These are phyloP conservation scores for Canis aureus DNA, from an alignment of 2,113 vertebrate species.

Conservation along the genomic window DNA sequence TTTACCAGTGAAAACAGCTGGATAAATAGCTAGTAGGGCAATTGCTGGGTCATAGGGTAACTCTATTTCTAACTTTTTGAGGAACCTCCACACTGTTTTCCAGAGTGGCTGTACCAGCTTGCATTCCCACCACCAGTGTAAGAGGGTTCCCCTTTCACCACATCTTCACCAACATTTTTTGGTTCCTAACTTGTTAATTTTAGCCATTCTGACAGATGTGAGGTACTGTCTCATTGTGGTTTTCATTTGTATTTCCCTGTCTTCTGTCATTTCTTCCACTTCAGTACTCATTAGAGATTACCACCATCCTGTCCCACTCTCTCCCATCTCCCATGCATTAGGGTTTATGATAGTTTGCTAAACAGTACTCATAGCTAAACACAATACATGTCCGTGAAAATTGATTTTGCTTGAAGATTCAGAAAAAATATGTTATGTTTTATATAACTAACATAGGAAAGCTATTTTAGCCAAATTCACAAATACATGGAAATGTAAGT, in stretches of 20 bases:
- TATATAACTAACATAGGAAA: background rate
- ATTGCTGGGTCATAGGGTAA: background rate
- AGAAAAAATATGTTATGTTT: background rate
- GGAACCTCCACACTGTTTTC: background rate
- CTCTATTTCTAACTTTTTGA: background rate
- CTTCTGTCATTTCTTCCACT: background rate
- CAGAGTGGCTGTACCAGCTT: background rate
- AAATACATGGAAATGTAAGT: background rate
- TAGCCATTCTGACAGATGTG: background rate
- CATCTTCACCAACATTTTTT: background rate
- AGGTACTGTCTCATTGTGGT: background rate
- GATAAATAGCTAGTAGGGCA: background rate
- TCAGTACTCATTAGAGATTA: background rate
- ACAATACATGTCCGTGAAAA: background rate
- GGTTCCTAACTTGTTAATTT: background rate
- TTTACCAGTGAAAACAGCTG: background rate
- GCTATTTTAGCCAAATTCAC: background rate
- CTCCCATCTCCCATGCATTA: background rate
- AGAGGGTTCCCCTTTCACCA: background rate
- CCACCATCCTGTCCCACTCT: fast-evolving
- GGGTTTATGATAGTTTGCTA: background rate
- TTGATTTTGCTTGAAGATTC: background rate
- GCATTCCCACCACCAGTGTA: background rate
- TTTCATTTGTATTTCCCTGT: background rate
- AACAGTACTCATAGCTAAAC: background rate